Base-by-base conservation (phyloP, 2,888 invertebrate species). In the Alviniconcha strummeri region DNA sequence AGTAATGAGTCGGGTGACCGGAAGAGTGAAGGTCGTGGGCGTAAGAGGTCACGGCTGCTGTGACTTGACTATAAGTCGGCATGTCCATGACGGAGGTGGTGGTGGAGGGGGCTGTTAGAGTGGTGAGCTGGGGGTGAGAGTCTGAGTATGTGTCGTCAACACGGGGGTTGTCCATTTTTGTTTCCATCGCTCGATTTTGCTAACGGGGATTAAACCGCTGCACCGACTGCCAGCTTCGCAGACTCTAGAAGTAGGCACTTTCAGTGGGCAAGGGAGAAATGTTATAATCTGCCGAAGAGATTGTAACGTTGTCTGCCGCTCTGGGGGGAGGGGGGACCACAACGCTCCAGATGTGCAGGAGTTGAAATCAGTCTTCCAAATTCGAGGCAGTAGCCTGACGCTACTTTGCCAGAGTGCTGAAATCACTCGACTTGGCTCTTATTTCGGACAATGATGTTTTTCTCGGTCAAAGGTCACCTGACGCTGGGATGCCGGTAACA, bases 1-100 rank as follows among this genome's bases (percentile, higher is more conserved):
- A 84, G 83, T 80, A 83, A 60, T 64, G 54, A 0, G 81, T 36
- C 17, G 71, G 83, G 4, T 71, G 75, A 5, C 80, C 19, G 57
- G 75, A 75, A 81, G 82, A 60, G 81, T 80, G 85, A 2, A 74
- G 81, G 17, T 81, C 56, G 78, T n/a, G 78, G 74, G 85, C 71
- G 74, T 83, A 84, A 8, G 87, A 82, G 67, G 60, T 82, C 78
- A 69, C 80, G 71, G 36, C 57, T 56, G 69, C 36, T 17, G 56
- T 55, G 55, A 5, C 57, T 57, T 78, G 78, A 64, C 74, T 82
- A n/a, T 56, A 83, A 55, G 74, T 74, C 52, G 76, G 64, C 81
- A 54, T 83, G 83, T 52, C 83, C 83, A 75, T 36, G 52, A 54
- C 67, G 71, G 72, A 64, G 19, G 74, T 79, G 36, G 74, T 56